phyloP scores from a whole-genome alignment of 2,113 vertebrate genomes.

The Pipa parva region DNA sequence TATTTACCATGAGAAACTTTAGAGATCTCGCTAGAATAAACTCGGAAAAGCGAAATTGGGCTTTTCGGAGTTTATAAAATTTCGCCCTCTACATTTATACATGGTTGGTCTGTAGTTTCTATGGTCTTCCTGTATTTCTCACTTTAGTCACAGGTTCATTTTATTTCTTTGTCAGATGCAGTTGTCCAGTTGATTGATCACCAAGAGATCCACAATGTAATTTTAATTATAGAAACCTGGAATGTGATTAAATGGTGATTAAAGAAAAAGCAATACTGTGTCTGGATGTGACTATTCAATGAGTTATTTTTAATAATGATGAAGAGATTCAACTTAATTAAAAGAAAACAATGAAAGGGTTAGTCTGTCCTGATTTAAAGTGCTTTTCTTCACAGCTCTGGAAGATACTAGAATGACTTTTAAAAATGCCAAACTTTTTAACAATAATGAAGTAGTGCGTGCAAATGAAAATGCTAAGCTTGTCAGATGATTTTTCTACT shows the following conservation, averaged over 20 bases:
- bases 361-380: not conserved
- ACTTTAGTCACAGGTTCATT: not conserved
- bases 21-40: no score
- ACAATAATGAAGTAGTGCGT: slow-evolving; percentile 9
- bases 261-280: slow-evolving; percentile 31
- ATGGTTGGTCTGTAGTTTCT: not conserved
- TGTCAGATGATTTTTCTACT: not conserved
- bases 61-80: not conserved
- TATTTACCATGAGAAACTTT: no score
- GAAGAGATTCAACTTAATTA: not conserved
- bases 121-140: not conserved
- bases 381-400: not conserved
- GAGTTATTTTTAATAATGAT: slow-evolving; percentile 11
- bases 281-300: not conserved
- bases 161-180: not conserved
- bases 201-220: slow-evolving; percentile 4
- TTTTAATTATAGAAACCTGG: slow-evolving; percentile 29
- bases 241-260: slow-evolving; percentile 31
- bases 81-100: not conserved
- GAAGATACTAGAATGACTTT: slow-evolving; percentile 5
- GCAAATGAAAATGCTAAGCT: slow-evolving; percentile 1
- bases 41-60: not conserved
- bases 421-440: slow-evolving; percentile 17
- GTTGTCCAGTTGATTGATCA: slow-evolving; percentile 24
- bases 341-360: not conserved